phyloP scores from a whole-genome alignment of 2,113 vertebrate species.

The Actenoides hombroni region DNA sequence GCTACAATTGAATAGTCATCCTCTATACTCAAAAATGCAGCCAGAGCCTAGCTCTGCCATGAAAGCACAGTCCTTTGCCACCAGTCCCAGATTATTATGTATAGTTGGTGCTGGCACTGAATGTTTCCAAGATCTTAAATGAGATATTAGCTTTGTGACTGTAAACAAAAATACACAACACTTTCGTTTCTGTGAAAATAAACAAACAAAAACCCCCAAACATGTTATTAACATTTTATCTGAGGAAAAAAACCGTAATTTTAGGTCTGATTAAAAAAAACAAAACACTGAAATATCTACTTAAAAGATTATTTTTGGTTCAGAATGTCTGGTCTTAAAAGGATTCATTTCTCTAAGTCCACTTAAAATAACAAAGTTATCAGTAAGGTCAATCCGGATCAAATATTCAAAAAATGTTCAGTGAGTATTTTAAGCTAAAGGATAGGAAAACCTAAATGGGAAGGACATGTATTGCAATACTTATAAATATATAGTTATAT shows the following conservation, averaged over 20 bases:
- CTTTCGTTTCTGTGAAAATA: not conserved
- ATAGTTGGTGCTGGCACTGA: not conserved
- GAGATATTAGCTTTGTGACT: not conserved
- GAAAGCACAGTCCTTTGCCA: not conserved
- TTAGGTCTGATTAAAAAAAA: not conserved
- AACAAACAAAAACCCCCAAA: not conserved
- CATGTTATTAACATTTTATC: not conserved
- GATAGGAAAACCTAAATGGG: not conserved
- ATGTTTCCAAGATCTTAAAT: not conserved
- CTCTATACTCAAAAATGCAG: not conserved
- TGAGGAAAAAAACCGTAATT: not conserved
- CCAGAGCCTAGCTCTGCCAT: not conserved
- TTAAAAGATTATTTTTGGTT: not conserved
- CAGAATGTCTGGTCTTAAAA: not conserved
- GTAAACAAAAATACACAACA: not conserved
- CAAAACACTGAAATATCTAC: not conserved
- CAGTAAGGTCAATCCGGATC: not conserved
- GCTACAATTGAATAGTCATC: not conserved
- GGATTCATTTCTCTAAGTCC: not conserved
- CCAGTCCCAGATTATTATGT: not conserved
- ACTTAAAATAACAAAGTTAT: not conserved
- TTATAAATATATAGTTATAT: not conserved
- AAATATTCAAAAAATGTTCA: not conserved
- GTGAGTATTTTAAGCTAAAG: not conserved
- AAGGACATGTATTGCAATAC: not conserved